Evolutionary conservation across 2,888 invertebrate genomes (phyloP), one percentile per base, ranked within the genome.

Genomic region (Lepetodrilus schrolli): DNA sequence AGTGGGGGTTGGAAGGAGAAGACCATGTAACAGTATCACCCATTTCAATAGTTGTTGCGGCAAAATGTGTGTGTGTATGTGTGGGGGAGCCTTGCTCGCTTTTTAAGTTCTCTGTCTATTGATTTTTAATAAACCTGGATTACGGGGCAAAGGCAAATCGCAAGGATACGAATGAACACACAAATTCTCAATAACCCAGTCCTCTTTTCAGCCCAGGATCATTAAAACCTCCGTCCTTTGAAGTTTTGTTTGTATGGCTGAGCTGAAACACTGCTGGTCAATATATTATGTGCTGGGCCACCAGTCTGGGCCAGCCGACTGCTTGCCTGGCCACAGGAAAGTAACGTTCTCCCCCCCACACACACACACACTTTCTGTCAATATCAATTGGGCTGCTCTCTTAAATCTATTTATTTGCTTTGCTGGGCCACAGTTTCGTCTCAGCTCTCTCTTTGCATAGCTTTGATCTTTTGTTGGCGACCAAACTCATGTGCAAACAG

Each of bases 371-470:
- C 47, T 47, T 38, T 38, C 26, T 23, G 66, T 66, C 66, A 66
- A 73, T 73, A 50, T 50, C 68, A 66, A n/a, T n/a, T n/a, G n/a
- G 36, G 50, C 66, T 49, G 66, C 49, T 48, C 72, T 30, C 49
- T 43, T 66, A 66, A 73, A 73, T 73, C 73, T 73, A 73, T 73
- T 73, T 73, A 66, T 73, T 73, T 73, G 66, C 66, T 66, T 73
- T 66, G 34, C 50, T 20, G 36, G 50, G 51, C 30, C 70, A n/a
- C 70, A 49, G 36, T 49, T 47, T 49, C 49, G 34, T 49, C 70
- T 70, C 17, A 36, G 50, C 70, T 21, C 36, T 49, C 70, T 68
- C 68, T 47, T 34, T 34, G 70, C 37, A 50, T 34, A 34, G 7
- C 70, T 70, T 70, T 70, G 70, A 70, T 70, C 49, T 70, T 50